Conservation (phyloP, 2,888 invertebrate species). For the Podotricha telesiphe region DNA sequence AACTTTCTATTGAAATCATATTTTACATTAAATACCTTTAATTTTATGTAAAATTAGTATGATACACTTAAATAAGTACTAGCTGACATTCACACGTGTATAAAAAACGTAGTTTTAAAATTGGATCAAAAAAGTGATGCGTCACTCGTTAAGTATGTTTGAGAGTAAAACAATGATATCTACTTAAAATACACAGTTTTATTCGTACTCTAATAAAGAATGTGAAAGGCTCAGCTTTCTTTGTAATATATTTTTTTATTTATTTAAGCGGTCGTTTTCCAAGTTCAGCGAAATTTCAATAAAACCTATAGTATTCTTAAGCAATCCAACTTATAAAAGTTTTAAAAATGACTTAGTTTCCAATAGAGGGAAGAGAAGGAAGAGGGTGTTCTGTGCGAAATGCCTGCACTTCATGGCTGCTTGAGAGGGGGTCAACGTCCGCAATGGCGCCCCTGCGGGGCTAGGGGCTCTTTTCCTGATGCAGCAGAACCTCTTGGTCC, state of each 20-base stretch:
- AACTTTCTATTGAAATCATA: constrained; percentile 1
- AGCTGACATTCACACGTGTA: background rate
- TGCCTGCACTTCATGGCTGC: no score
- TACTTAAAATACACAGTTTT: constrained; percentile 24
- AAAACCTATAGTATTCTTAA: no score
- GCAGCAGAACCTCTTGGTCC: no score
- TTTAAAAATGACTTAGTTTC: no score
- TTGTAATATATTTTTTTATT: constrained; percentile 21
- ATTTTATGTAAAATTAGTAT: background rate
- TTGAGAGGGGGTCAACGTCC: no score
- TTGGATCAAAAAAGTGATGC: constrained; percentile 14
- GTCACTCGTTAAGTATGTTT: constrained; percentile 24
- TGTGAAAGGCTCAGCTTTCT: constrained; percentile 32
- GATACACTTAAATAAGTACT: background rate
- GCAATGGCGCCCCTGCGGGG: no score
- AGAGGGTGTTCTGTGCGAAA: no score
- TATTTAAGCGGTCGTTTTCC: constrained; percentile 9
- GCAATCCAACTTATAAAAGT: no score
- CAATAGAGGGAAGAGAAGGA: no score
- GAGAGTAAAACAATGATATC: constrained; percentile 25
- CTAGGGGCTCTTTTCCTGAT: no score
- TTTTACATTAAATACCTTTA: background rate
- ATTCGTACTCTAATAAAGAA: constrained; percentile 31
- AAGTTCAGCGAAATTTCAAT: background rate
- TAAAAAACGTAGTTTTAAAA: constrained; percentile 1